These are phyloP conservation scores for Drosophila niveifrons DNA, from an alignment of 2,888 invertebrate genomes.

Conservation along the genomic window DNA sequence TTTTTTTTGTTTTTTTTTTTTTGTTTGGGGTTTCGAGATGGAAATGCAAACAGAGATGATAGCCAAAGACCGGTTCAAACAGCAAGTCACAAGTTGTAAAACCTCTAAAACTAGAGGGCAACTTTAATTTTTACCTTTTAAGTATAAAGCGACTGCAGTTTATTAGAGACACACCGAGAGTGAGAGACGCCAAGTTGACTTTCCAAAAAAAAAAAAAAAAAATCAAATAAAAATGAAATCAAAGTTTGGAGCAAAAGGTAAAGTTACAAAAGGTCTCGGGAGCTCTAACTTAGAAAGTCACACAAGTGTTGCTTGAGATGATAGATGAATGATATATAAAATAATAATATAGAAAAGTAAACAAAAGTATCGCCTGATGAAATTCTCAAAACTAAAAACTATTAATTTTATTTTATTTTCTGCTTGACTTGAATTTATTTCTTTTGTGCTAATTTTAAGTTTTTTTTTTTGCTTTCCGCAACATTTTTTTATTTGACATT, in stretches of 20 bases:
- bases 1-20: not conserved
- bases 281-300: not conserved
- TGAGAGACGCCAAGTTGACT: constrained; percentile 2
- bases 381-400: constrained; percentile 1
- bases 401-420: constrained; percentile 15
- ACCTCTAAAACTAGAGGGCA: constrained; percentile 10
- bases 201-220: constrained; percentile 13
- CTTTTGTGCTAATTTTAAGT: constrained; percentile 61
- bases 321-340: not conserved
- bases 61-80: constrained; percentile 27
- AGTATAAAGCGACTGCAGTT: constrained; percentile 11
- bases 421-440: constrained; percentile 44
- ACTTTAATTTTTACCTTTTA: not conserved
- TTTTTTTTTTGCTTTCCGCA: constrained; percentile 3
- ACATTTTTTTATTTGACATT: constrained; percentile 27
- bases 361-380: not conserved
- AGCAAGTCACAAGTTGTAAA: constrained; percentile 23
- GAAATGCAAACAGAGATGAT: constrained; percentile 19
- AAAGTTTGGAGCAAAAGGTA: not conserved
- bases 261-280: not conserved
- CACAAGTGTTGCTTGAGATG: not conserved
- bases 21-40: constrained; percentile 5
- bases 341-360: not conserved
- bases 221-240: not conserved
- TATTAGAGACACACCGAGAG: not conserved